Evolutionary conservation across 2,113 vertebrate species (phyloP), one percentile per base, ranked within the genome.

Genomic region (Myiopsitta monachus): DNA sequence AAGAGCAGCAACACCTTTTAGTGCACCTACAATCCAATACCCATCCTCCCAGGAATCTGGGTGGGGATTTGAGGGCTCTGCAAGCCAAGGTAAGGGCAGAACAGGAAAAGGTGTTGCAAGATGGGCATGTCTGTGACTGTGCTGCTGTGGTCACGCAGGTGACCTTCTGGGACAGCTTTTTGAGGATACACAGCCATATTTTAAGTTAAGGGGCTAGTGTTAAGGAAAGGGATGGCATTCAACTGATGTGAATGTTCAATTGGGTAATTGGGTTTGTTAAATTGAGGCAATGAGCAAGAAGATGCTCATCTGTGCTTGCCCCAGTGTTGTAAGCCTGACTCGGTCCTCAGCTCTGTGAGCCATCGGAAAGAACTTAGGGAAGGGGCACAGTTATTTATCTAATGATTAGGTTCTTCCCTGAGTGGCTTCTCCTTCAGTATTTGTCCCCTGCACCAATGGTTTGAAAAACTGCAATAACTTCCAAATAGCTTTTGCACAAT

Each of bases 81-180:
- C 33, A 74, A 82, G 26, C 14, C 43, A 72, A 74, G 7, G 27
- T 43, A 59, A 38, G 0, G 0, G n/a, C 19, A 64, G 47, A 67
- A n/a, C 9, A 85, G 28, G 6, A 52, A 8, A 6, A 55, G 26
- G 8, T 22, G 14, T 14, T 68, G 33, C 57, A 38, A 74, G 38
- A 70, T 5, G 10, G 18, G 5, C 46, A 38, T 2, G 2, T 47
- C 23, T 33, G 62, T 52, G 38, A 21, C 33, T 0, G 0, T 47
- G 30, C 18, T 73, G 36, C 52, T 76, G 26, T 38, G 17, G 31
- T n/a, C n/a, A 9, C 5, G 6, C 15, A 49, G 55, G 15, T 44
- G 36, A 77, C 54, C 6, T 41, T 21, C n/a, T 3, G 9, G 3
- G 49, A 23, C 27, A 91, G 38, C 17, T 82, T 39, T 75, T 27